Evolutionary conservation across 1,140 invertebrate species (phyloP).

Genomic region (Dreissena rostriformis): DNA sequence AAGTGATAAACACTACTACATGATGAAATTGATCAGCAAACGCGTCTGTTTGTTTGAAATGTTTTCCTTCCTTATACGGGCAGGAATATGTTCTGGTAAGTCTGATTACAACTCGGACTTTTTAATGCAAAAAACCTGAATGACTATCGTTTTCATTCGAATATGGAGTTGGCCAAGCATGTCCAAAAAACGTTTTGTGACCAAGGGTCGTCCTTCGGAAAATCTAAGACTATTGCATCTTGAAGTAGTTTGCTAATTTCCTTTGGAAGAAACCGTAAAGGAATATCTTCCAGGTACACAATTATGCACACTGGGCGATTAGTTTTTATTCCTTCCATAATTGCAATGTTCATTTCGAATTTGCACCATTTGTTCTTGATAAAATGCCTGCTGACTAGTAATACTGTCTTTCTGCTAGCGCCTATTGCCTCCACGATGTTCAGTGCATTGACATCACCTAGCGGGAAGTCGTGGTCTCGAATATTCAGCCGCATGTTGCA

Average conservation of each 20-base stretch:
- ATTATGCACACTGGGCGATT: constrained; percentile 60
- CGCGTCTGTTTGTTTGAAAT: too few relatives aligned
- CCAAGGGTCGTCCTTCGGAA: constrained; percentile 43
- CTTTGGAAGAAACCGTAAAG: constrained; percentile 37
- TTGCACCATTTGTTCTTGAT: constrained; percentile 86
- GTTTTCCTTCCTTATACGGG: too few relatives aligned
- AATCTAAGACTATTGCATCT: constrained; percentile 45
- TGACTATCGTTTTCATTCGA: too few relatives aligned
- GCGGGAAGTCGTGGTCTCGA: constrained; percentile 63
- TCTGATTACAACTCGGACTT: too few relatives aligned
- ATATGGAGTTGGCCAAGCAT: too few relatives aligned
- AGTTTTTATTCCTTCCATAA: constrained; percentile 59
- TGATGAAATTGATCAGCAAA: too few relatives aligned
- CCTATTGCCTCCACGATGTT: constrained; percentile 84
- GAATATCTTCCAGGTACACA: constrained; percentile 58
- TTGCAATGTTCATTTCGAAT: constrained; percentile 84
- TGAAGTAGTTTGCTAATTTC: constrained; percentile 56
- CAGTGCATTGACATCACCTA: constrained; percentile 82
- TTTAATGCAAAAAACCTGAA: too few relatives aligned
- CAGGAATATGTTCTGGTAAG: too few relatives aligned
- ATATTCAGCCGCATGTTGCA: constrained; percentile 55
- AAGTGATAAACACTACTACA: too few relatives aligned
- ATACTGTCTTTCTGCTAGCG: constrained; percentile 84
- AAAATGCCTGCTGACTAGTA: constrained; percentile 85
- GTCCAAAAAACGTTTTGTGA: too few relatives aligned